phyloP scores from a whole-genome alignment of 2,888 invertebrate genomes.

The Baronia brevicornis region DNA sequence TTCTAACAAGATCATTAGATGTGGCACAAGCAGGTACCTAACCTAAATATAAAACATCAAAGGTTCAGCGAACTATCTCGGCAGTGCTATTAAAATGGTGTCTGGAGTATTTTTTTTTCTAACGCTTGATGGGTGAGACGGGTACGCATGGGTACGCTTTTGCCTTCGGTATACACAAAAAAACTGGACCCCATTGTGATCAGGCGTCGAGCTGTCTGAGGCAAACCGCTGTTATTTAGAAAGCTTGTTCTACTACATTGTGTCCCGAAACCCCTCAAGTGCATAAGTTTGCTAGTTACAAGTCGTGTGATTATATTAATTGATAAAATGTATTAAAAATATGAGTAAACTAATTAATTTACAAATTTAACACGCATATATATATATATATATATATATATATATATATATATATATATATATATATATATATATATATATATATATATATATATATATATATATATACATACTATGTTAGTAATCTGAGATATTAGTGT shows the following conservation, averaged over 20 bases:
- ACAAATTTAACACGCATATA: too few relatives aligned
- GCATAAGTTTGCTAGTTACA: conserved; percentile 3
- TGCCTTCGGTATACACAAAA: conserved; percentile 45
- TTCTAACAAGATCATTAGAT: conserved; percentile 41
- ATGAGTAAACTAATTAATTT: too few relatives aligned
- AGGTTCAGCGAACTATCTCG: conserved; percentile 40
- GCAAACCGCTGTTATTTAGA: conserved; percentile 55
- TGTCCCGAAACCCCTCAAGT: conserved; percentile 4
- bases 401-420: too few relatives aligned
- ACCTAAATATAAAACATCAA: conserved; percentile 53
- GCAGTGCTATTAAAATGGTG: conserved; percentile 48
- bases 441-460: too few relatives aligned
- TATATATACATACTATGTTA: too few relatives aligned
- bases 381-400: too few relatives aligned
- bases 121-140: conserved; percentile 45
- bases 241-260: conserved; percentile 26
- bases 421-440: too few relatives aligned
- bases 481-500: too few relatives aligned
- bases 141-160: too few relatives aligned
- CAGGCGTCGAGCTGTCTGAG: conserved; percentile 70
- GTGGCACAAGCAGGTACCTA: conserved; percentile 39
- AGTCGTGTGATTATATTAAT: neutral
- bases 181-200: conserved; percentile 57
- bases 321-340: too few relatives aligned
- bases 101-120: conserved; percentile 57